These are phyloP conservation scores for Sesamia nonagrioides DNA, from an alignment of 1,140 invertebrate genomes.

Conservation along the genomic window DNA sequence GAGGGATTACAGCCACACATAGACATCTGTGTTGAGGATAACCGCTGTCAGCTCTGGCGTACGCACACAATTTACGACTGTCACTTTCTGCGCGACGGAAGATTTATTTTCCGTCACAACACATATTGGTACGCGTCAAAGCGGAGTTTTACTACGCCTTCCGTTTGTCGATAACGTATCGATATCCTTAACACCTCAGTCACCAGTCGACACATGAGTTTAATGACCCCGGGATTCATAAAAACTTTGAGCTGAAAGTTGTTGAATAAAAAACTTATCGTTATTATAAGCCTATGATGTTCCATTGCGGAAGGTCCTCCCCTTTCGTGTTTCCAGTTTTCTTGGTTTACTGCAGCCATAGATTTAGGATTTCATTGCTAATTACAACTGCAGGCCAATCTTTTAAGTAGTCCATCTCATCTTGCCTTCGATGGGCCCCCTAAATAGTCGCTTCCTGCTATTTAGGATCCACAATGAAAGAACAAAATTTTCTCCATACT, in stretches of 20 bases:
- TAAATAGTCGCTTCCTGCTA: too few relatives aligned
- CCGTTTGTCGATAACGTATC: constrained; percentile 58
- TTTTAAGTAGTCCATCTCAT: too few relatives aligned
- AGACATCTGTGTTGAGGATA: not conserved
- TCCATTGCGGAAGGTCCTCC: too few relatives aligned
- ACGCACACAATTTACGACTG: constrained; percentile 2
- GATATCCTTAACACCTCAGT: constrained; percentile 55
- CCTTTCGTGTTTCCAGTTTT: too few relatives aligned
- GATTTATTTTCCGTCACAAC: constrained; percentile 49
- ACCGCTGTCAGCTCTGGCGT: not conserved
- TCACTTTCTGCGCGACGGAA: constrained; percentile 12
- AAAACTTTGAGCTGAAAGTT: not conserved
- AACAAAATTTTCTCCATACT: too few relatives aligned
- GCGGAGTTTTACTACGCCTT: constrained; percentile 55
- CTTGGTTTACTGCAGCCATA: too few relatives aligned
- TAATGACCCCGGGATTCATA: not conserved
- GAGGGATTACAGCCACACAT: not conserved
- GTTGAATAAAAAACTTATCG: constrained; percentile 1
- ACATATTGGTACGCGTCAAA: constrained; percentile 49
- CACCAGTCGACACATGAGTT: not conserved
- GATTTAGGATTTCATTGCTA: too few relatives aligned
- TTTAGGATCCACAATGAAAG: too few relatives aligned
- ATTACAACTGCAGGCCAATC: too few relatives aligned
- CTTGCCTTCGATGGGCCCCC: too few relatives aligned
- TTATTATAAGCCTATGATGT: too few relatives aligned